Percentiles rank a stretch among this genome's conserved stretches.
Conservation (phyloP, 2,888 invertebrate species). For the Thera obeliscata region DNA sequence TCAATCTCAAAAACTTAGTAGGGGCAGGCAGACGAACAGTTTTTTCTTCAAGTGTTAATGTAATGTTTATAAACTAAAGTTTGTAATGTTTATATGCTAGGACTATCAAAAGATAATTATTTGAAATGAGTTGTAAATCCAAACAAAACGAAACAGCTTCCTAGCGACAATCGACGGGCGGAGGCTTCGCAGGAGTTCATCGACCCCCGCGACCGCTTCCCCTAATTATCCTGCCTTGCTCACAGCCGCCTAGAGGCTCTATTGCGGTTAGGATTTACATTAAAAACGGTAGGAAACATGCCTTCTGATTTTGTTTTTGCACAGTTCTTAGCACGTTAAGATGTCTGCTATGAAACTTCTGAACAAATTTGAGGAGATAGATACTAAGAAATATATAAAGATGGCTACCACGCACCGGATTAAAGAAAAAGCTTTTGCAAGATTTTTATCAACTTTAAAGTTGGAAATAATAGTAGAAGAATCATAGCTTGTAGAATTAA, state of each 20-base stretch:
- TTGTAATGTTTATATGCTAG: neutral
- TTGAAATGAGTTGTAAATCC: slow-evolving; percentile 8
- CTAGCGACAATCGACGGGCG: slow-evolving; percentile 54
- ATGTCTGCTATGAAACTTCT: no score
- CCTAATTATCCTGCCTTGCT: slow-evolving; percentile 67
- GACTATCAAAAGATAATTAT: neutral
- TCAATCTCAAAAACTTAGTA: no score
- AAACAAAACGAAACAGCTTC: slow-evolving; percentile 38
- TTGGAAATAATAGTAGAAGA: no score
- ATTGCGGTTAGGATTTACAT: slow-evolving; percentile 32
- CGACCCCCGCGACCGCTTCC: slow-evolving; percentile 56
- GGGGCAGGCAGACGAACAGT: no score
- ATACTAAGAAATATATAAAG: no score
- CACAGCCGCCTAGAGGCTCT: slow-evolving; percentile 23
- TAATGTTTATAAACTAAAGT: neutral
- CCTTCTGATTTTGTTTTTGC: neutral
- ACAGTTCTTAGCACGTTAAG: neutral
- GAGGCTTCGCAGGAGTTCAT: slow-evolving; percentile 64
- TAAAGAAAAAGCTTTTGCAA: no score
- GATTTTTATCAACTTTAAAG: no score
- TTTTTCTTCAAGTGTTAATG: no score
- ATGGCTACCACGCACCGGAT: no score
- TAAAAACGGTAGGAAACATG: slow-evolving; percentile 21
- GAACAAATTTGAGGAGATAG: no score
- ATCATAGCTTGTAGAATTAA: no score